Conservation (phyloP, 2,113 vertebrate species). For the Casuarius casuarius region DNA sequence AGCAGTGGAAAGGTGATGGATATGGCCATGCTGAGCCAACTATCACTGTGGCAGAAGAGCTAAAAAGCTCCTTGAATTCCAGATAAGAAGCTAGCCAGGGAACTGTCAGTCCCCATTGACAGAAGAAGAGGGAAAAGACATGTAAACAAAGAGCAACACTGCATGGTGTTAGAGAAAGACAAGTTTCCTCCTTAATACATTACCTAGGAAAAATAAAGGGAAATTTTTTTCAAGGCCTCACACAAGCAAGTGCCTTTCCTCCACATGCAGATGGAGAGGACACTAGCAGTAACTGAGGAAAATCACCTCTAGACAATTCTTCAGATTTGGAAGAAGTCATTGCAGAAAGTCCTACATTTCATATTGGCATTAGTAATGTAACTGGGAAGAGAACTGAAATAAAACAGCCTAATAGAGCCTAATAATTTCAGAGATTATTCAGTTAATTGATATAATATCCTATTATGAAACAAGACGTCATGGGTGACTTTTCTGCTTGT, state of each 20-base stretch:
- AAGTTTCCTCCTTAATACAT: neutral
- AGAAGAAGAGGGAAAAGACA: neutral
- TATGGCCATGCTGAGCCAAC: neutral
- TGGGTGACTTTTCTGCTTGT: neutral
- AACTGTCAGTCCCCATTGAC: neutral
- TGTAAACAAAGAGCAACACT: neutral
- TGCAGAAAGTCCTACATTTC: neutral
- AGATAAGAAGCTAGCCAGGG: neutral
- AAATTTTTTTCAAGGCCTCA: neutral
- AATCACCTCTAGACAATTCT: neutral
- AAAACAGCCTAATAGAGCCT: neutral
- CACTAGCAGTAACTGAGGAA: neutral
- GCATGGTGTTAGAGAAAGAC: neutral
- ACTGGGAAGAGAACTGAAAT: neutral
- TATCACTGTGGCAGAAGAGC: neutral
- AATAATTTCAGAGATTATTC: neutral
- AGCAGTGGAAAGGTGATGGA: neutral
- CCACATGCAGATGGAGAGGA: neutral
- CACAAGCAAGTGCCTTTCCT: neutral
- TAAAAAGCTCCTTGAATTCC: neutral
- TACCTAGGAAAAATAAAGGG: neutral
- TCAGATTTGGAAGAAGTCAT: neutral
- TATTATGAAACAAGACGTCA: neutral
- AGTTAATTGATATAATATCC: neutral
- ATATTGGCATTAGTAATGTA: neutral